These are phyloP conservation scores for Pogonognathellus flavescens DNA, from an alignment of 1,140 invertebrate species.

Conservation along the genomic window DNA sequence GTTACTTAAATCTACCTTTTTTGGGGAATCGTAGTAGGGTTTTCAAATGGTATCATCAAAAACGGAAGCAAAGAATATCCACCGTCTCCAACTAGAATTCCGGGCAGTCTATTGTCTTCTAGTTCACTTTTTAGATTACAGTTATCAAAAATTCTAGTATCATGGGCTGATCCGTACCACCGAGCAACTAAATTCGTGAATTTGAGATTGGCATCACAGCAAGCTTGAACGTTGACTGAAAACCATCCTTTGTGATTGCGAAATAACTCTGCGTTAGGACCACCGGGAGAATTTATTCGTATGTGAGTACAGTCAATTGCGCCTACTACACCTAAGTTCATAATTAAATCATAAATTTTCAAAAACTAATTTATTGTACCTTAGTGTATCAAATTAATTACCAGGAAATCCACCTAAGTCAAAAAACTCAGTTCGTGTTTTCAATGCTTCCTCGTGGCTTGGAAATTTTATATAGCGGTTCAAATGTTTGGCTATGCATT, in stretches of 20 bases:
- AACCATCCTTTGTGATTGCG: constrained; percentile 65
- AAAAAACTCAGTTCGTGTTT: background rate
- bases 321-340: background rate
- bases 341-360: too few relatives aligned
- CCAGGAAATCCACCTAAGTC: background rate
- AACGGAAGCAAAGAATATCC: constrained; percentile 58
- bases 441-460: background rate
- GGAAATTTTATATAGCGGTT: background rate
- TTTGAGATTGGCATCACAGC: constrained; percentile 62
- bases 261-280: constrained; percentile 67
- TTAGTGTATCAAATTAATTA: too few relatives aligned
- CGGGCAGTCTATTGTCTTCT: background rate
- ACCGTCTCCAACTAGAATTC: constrained; percentile 56
- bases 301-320: constrained; percentile 59
- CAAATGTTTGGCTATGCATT: background rate
- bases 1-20: too few relatives aligned
- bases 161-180: constrained; percentile 67
- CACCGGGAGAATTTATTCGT: constrained; percentile 66
- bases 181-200: constrained; percentile 65
- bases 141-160: constrained; percentile 64
- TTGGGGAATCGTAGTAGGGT: constrained; percentile 61
- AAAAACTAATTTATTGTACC: too few relatives aligned
- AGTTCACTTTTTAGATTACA: constrained; percentile 48
- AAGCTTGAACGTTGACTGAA: constrained; percentile 67
- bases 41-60: constrained; percentile 65